These are phyloP conservation scores for Eilema griseolum DNA, from an alignment of 2,888 invertebrate genomes.

Conservation along the genomic window DNA sequence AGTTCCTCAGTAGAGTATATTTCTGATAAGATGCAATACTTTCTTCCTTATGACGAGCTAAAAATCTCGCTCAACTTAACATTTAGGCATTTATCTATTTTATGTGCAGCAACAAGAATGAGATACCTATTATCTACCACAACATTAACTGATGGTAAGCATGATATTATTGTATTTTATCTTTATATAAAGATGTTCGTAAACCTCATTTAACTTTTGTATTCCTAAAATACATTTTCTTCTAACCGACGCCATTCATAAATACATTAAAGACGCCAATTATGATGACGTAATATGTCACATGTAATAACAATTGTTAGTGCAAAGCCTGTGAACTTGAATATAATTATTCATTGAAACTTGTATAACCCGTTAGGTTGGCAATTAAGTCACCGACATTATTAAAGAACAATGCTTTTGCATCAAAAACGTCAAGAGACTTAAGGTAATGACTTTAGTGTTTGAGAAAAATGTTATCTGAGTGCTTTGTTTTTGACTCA, in stretches of 20 bases:
- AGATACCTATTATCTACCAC: not conserved
- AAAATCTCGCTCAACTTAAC: not conserved
- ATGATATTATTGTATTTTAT: not conserved
- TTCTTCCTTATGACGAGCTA: not conserved
- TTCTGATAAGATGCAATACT: not conserved
- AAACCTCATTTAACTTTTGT: constrained; percentile 8
- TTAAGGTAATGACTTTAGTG: constrained; percentile 28
- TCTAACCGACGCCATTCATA: constrained; percentile 19
- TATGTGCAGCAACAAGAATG: not conserved
- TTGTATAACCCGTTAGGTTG: constrained; percentile 52
- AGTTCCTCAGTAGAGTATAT: not conserved
- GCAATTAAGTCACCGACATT: constrained; percentile 46
- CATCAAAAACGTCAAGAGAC: constrained; percentile 26
- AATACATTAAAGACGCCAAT: constrained; percentile 22
- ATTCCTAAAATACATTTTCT: constrained; percentile 20
- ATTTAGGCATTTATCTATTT: not conserved
- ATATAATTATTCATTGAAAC: constrained; percentile 59
- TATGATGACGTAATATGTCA: constrained; percentile 43
- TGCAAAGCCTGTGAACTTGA: constrained; percentile 56
- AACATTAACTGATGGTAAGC: constrained; percentile 1
- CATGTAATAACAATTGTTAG: constrained; percentile 48
- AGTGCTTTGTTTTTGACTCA: constrained; percentile 5
- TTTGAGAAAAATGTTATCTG: constrained; percentile 19
- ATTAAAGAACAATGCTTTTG: constrained; percentile 36
- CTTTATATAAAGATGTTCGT: not conserved